These are phyloP conservation scores for Drosophila kuntzei DNA, from an alignment of 2,888 invertebrate species.

Conservation along the genomic window DNA sequence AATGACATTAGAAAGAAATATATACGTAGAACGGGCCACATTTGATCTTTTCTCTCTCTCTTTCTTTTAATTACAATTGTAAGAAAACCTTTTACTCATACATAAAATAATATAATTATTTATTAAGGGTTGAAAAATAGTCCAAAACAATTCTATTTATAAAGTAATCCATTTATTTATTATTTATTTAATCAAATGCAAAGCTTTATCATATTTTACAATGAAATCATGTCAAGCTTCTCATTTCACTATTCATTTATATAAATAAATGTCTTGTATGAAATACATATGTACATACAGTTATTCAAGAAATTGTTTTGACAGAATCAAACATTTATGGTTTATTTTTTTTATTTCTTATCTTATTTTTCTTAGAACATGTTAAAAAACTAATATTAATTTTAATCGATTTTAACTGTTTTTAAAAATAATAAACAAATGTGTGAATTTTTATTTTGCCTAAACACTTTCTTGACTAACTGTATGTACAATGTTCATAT, in stretches of 20 bases:
- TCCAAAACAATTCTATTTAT: not conserved
- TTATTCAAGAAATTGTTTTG: too few relatives aligned
- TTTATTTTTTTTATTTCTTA: too few relatives aligned
- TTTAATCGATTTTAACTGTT: too few relatives aligned
- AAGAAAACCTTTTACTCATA: not conserved
- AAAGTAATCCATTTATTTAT: not conserved
- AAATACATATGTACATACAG: too few relatives aligned
- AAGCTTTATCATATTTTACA: conserved; percentile 4
- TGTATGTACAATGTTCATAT: not conserved
- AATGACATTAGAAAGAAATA: conserved; percentile 15
- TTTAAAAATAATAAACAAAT: too few relatives aligned
- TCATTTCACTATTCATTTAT: conserved; percentile 35
- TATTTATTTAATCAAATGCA: not conserved
- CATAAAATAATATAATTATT: conserved; percentile 1
- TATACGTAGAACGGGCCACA: not conserved
- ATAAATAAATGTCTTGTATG: conserved; percentile 7
- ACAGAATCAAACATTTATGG: too few relatives aligned
- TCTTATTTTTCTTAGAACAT: too few relatives aligned
- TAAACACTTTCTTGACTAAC: too few relatives aligned
- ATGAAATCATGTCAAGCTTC: conserved; percentile 12
- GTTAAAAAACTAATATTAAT: too few relatives aligned
- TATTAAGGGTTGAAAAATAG: not conserved
- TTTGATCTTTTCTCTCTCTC: not conserved
- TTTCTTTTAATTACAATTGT: not conserved
- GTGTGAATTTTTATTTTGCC: too few relatives aligned